phyloP scores from a whole-genome alignment of 1,140 invertebrate species.

The Bombus affinis region DNA sequence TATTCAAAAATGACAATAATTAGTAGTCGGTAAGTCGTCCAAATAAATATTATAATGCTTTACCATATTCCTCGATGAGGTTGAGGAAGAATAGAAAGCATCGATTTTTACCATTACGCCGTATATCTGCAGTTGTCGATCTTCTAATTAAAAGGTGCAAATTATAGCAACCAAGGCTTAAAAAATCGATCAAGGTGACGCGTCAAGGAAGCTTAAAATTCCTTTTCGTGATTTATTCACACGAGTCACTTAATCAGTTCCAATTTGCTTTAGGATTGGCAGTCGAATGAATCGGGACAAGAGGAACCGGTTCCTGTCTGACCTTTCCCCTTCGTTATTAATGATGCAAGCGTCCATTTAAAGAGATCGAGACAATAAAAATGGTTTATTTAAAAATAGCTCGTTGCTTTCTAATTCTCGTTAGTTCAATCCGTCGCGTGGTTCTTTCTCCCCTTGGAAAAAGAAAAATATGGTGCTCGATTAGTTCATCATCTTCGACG shows the following conservation, averaged over 20 bases:
- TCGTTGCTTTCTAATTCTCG: background rate
- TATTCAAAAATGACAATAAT: background rate
- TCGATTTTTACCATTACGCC: background rate
- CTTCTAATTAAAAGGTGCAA: background rate
- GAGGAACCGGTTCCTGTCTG: constrained; percentile 2
- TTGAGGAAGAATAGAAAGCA: too few relatives aligned
- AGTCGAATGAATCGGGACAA: background rate
- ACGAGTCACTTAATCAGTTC: background rate
- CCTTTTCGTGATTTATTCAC: background rate
- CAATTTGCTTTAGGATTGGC: constrained; percentile 9
- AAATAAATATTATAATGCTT: too few relatives aligned
- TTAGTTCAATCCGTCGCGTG: too few relatives aligned
- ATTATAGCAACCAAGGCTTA: background rate
- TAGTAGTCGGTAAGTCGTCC: too few relatives aligned
- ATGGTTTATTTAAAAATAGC: background rate
- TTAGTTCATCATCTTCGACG: background rate
- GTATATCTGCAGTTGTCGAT: background rate
- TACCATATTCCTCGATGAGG: too few relatives aligned
- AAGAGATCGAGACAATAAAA: background rate
- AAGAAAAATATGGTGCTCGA: too few relatives aligned
- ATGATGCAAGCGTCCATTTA: background rate
- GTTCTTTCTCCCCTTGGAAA: background rate
- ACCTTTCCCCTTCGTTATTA: background rate
- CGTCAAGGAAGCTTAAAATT: background rate
- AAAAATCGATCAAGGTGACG: background rate